A percentile compares a stretch with the other conserved stretches of the same genome.
phyloP scores from a whole-genome alignment of 2,888 invertebrate species.

The Stenolophus ochropezus region DNA sequence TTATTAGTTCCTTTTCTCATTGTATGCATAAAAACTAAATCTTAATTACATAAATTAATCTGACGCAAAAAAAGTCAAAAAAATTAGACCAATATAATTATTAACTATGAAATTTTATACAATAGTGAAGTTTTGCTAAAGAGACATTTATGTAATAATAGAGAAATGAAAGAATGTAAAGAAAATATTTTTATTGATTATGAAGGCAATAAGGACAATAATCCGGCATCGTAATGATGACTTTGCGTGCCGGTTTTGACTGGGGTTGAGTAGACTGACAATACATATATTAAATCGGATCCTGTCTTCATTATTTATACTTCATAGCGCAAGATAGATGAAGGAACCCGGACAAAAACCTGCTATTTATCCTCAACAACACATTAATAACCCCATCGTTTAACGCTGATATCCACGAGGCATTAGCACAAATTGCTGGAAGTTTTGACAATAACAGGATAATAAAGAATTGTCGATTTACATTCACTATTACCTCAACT shows the following conservation, averaged over 20 bases:
- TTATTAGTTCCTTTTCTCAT: too few relatives aligned
- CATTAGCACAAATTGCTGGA: neutral
- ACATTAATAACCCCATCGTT: conserved; percentile 24
- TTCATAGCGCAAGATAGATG: conserved; percentile 24
- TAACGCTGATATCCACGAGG: neutral
- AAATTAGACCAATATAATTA: too few relatives aligned
- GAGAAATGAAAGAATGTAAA: conserved; percentile 9
- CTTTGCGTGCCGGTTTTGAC: conserved; percentile 35
- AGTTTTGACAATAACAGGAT: neutral
- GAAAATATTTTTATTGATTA: conserved; percentile 40
- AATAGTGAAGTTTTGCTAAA: too few relatives aligned
- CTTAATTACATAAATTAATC: too few relatives aligned
- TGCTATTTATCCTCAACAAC: neutral
- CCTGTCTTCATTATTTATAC: conserved; percentile 47
- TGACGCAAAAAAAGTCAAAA: too few relatives aligned
- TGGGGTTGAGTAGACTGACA: conserved; percentile 27
- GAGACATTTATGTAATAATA: conserved; percentile 15
- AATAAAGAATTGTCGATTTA: conserved; percentile 1
- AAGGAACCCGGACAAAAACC: neutral
- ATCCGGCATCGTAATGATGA: conserved; percentile 34
- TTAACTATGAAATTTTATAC: too few relatives aligned
- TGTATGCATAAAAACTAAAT: too few relatives aligned
- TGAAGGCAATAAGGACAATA: conserved; percentile 31
- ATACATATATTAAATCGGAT: conserved; percentile 45
- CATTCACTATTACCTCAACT: neutral